A percentile compares a stretch with the other conserved stretches of the same genome.
Evolutionary conservation across 53 echinoderm and acorn worm genomes (phyloP).

Genomic region (Henricia sp.): DNA sequence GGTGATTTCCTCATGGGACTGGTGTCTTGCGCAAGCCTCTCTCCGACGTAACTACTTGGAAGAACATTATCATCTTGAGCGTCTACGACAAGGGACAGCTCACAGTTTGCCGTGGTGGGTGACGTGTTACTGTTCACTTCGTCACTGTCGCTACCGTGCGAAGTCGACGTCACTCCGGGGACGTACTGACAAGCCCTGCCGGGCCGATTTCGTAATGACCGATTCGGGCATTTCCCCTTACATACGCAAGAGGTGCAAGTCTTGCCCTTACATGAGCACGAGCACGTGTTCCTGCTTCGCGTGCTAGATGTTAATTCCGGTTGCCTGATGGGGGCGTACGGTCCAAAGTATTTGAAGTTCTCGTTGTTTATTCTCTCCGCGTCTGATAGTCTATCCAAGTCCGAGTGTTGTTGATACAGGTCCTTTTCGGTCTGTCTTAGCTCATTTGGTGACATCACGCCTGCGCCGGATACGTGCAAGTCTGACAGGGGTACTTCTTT

Average conservation of each 20-base stretch:
- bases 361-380: constrained; percentile 49
- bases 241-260: not conserved
- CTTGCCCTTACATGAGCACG: constrained; percentile 47
- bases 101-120: constrained; percentile 42
- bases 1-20: constrained; percentile 76
- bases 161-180: constrained; percentile 13
- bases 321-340: constrained; percentile 67
- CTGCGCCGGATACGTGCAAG: constrained; percentile 43
- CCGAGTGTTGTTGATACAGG: constrained; percentile 49
- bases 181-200: constrained; percentile 55
- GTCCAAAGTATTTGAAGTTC: constrained; percentile 78
- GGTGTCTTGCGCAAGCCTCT: constrained; percentile 75
- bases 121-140: constrained; percentile 91
- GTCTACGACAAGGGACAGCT: not conserved
- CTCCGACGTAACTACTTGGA: constrained; percentile 79
- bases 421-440: constrained; percentile 32
- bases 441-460: constrained; percentile 44
- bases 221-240: constrained; percentile 33
- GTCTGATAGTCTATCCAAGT: constrained; percentile 53
- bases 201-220: constrained; percentile 20
- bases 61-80: constrained; percentile 48
- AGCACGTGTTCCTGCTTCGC: constrained; percentile 31
- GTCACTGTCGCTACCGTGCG: constrained; percentile 85
- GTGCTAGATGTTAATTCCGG: constrained; percentile 55
- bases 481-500: constrained; percentile 63